Conservation (phyloP, 2,113 vertebrate genomes). For the Campylomormyrus numenius region DNA sequence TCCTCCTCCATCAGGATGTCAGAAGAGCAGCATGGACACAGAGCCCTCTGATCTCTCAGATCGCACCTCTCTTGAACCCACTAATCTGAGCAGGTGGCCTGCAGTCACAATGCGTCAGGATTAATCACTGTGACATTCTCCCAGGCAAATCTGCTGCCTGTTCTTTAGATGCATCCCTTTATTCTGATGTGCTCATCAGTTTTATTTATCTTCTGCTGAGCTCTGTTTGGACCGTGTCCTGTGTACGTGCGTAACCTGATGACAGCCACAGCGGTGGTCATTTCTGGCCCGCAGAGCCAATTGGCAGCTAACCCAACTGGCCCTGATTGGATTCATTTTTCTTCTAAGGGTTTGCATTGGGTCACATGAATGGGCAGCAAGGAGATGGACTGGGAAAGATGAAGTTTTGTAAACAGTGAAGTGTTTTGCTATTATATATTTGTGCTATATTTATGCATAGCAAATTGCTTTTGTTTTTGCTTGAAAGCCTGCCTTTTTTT, state of each 20-base stretch:
- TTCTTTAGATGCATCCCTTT: background rate
- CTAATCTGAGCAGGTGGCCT: background rate
- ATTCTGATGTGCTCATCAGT: background rate
- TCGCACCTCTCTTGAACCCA: background rate
- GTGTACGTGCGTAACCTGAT: background rate
- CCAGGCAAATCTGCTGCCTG: background rate
- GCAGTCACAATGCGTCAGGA: background rate
- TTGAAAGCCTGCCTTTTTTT: background rate
- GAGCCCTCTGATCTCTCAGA: background rate
- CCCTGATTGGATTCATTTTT: background rate
- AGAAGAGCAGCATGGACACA: background rate
- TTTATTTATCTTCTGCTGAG: background rate
- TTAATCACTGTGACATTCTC: background rate
- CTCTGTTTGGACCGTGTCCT: background rate
- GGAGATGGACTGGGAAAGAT: background rate
- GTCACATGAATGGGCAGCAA: background rate
- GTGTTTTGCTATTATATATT: background rate
- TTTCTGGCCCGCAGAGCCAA: background rate
- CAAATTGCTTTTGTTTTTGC: background rate
- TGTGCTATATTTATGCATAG: background rate
- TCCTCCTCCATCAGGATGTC: background rate
- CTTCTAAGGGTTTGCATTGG: background rate
- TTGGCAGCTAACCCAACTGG: background rate
- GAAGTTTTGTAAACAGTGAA: too few species aligned
- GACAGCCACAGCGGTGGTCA: background rate